phyloP scores from a whole-genome alignment of 2,113 vertebrate species.

The Rhinichthys klamathensis region DNA sequence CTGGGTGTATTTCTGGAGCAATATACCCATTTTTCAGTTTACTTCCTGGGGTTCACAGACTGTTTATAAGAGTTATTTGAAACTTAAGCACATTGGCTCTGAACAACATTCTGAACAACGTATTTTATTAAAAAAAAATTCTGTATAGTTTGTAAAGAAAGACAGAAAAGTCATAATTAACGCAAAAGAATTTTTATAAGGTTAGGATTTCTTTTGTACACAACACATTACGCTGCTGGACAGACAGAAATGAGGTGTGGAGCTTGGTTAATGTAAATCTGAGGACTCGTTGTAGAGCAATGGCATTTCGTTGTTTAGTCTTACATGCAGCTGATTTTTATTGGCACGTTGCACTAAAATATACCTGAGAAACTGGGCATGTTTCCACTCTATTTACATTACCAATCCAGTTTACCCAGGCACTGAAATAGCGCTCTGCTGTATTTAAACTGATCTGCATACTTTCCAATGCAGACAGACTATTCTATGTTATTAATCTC shows the following conservation, averaged over 20 bases:
- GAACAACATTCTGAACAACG: neutral
- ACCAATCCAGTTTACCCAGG: neutral
- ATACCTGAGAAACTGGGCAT: neutral
- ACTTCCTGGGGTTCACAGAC: constrained; percentile 57
- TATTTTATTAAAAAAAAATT: neutral
- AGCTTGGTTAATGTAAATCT: constrained; percentile 24
- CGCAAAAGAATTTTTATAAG: neutral
- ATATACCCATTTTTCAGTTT: constrained; percentile 43
- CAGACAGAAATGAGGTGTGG: constrained; percentile 10
- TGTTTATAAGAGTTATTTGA: neutral
- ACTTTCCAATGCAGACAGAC: neutral
- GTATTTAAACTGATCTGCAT: neutral
- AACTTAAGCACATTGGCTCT: neutral
- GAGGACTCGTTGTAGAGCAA: neutral
- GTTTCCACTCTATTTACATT: neutral
- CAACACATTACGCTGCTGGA: neutral
- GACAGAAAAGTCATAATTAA: neutral
- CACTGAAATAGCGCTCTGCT: neutral
- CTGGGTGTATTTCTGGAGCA: constrained; percentile 64
- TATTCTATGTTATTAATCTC: neutral
- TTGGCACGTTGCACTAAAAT: constrained; percentile 4
- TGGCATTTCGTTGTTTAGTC: constrained; percentile 9
- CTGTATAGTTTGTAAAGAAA: constrained; percentile 4
- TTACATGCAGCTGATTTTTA: neutral
- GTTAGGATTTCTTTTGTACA: neutral